Conservation (phyloP, 2,113 vertebrate species). For the Meles meles region DNA sequence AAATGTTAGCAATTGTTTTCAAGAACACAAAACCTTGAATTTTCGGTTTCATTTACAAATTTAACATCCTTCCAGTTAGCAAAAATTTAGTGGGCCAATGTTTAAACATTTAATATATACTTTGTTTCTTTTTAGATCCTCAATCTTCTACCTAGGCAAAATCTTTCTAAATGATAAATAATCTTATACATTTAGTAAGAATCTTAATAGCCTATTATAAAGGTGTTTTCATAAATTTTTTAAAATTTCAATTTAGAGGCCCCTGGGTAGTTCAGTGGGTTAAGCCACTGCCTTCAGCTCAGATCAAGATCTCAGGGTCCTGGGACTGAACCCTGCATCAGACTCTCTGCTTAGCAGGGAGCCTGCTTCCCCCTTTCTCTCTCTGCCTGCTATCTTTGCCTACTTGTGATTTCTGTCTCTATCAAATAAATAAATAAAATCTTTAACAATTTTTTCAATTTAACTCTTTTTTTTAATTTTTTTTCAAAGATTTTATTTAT, state of each 20-base stretch:
- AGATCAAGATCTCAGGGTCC: too few species aligned
- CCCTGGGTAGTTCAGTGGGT: too few species aligned
- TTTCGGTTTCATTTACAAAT: not conserved
- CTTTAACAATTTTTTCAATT: not conserved
- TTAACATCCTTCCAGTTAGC: not conserved
- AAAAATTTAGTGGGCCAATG: not conserved
- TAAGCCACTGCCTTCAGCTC: too few species aligned
- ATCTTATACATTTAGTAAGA: not conserved
- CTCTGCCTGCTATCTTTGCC: too few species aligned
- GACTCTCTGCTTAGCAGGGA: too few species aligned
- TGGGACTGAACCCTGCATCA: too few species aligned
- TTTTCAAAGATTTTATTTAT: too few species aligned
- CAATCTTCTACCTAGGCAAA: not conserved
- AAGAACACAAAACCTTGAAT: not conserved
- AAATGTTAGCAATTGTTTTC: not conserved
- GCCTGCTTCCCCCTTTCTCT: too few species aligned
- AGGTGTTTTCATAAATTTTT: not conserved
- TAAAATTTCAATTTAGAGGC: not conserved
- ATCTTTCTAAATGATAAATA: not conserved
- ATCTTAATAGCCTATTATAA: not conserved
- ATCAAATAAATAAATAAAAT: too few species aligned
- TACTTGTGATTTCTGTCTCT: too few species aligned
- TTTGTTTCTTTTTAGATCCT: not conserved
- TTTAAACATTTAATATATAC: not conserved
- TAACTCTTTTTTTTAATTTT: too few species aligned